Evolutionary conservation across 2,113 vertebrate species (phyloP), one percentile per base, ranked within the genome.

Genomic region (Struthidea cinerea): DNA sequence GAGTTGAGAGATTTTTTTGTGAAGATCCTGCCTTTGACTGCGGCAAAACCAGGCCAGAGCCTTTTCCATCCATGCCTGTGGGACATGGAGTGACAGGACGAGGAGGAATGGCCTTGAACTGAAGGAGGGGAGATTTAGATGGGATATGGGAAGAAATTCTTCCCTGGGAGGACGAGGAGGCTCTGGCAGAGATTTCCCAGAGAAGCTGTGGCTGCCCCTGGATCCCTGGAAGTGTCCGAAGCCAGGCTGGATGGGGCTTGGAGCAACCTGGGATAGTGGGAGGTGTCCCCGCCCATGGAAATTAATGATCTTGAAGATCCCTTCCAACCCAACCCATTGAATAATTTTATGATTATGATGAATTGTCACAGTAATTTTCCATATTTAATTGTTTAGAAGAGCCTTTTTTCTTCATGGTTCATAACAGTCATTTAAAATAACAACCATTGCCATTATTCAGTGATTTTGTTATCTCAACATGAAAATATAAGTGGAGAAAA

Each of bases 221-320:
- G 12, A 68, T n/a, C 53, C 39, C 61, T 83, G 70, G n/a, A 1
- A 83, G 5, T 35, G 46, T 4, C 61, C 78, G 41, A 61, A 30
- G 17, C 35, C 61, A 16, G 55, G 55, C 0, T 68, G 78, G 84
- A 53, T 1, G 0, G 13, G 5, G 39, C 8, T 53, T 46, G 55
- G 87, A 75, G 9, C 28, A 46, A 0, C 24, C 47, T 41, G 61
- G 61, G 21, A 53, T 0, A 0, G 24, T 13, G 61, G 46, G 2
- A 75, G 9, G 2, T 23, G 39, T 61, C 61, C n/a, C 46, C n/a
- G 11, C n/a, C 35, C 24, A 8, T 32, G 47, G 39, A 30, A 61
- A 30, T 27, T 12, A 14, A 41, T 10, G n/a, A 15, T 2, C 55
- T 19, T 14, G 12, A 18, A 68, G 14, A 6, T 41, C 53, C 13